Evolutionary conservation across 2,888 invertebrate genomes (phyloP).

Genomic region (Drosophila quinaria): DNA sequence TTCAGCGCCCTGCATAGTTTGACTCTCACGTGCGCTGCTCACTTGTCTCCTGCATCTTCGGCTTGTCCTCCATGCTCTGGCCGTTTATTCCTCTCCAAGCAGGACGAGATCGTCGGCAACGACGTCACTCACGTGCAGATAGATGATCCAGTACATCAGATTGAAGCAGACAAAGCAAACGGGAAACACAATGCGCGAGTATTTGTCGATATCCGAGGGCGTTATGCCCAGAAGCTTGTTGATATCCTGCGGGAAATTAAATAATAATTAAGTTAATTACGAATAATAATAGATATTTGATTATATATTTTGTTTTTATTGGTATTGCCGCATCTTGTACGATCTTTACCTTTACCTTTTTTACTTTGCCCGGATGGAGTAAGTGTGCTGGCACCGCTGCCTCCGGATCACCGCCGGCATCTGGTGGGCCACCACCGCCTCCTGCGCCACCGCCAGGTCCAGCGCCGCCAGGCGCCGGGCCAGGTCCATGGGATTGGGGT

Average conservation of each 20-base stretch:
- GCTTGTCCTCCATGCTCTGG: constrained; percentile 17
- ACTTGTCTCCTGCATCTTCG: constrained; percentile 25
- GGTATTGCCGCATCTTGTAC: constrained; percentile 44
- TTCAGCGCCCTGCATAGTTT: constrained; percentile 83
- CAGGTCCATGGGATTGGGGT: constrained; percentile 87
- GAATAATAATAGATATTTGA: background rate
- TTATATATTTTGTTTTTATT: background rate
- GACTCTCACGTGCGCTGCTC: constrained; percentile 79
- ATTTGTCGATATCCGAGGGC: constrained; percentile 99
- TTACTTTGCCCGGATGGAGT: constrained; percentile 93
- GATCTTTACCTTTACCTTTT: constrained; percentile 81
- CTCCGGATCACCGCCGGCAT: constrained; percentile 86
- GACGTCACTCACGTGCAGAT: constrained; percentile 97
- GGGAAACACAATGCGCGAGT: constrained; percentile 98
- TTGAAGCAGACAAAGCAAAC: constrained; percentile 99
- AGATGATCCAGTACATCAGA: constrained; percentile 99
- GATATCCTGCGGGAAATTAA: constrained; percentile 88
- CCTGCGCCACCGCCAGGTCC: constrained; percentile 76
- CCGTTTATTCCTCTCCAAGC: constrained; percentile 88
- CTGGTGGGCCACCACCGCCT: constrained; percentile 85
- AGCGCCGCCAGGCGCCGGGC: constrained; percentile 83
- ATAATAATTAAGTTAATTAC: constrained; percentile 9
- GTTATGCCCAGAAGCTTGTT: constrained; percentile 96
- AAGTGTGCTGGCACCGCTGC: constrained; percentile 89
- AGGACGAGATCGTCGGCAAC: constrained; percentile 97